These are phyloP conservation scores for Phalanger gymnotis DNA, from an alignment of 2,797 vertebrate genomes.

Conservation along the genomic window DNA sequence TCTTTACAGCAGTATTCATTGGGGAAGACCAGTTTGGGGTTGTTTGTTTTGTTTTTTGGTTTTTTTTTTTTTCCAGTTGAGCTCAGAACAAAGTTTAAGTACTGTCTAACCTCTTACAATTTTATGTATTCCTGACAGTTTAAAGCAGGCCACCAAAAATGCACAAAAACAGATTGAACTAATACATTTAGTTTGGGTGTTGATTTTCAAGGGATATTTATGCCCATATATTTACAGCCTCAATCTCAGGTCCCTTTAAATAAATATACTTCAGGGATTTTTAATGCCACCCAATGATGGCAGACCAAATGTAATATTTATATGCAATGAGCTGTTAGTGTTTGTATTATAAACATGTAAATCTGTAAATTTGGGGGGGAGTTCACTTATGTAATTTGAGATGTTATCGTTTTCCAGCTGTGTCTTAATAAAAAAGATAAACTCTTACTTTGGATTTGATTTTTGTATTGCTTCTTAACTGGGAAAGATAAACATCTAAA, in stretches of 20 bases:
- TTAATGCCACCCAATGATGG: slow-evolving; percentile 82
- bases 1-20: slow-evolving; percentile 65
- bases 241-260: slow-evolving; percentile 86
- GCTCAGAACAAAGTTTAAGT: slow-evolving; percentile 25
- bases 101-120: slow-evolving; percentile 51
- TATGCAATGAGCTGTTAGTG: slow-evolving; percentile 86
- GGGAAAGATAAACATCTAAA: slow-evolving; percentile 34
- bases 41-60: background rate
- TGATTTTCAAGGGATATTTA: slow-evolving; percentile 80
- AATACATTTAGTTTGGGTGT: slow-evolving; percentile 76
- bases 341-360: slow-evolving; percentile 84
- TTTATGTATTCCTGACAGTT: slow-evolving; percentile 40
- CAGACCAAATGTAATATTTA: slow-evolving; percentile 89
- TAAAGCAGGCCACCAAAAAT: slow-evolving; percentile 77
- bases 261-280: slow-evolving; percentile 85
- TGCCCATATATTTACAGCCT: slow-evolving; percentile 80
- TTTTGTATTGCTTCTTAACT: slow-evolving; percentile 46
- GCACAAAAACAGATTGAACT: slow-evolving; percentile 78
- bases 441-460: slow-evolving; percentile 40
- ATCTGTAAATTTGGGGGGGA: slow-evolving; percentile 35
- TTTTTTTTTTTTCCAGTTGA: slow-evolving; percentile 35
- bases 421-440: slow-evolving; percentile 81
- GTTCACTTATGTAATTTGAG: slow-evolving; percentile 82
- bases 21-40: slow-evolving; percentile 41
- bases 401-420: slow-evolving; percentile 82